Evolutionary conservation across 2,888 invertebrate species (phyloP), one percentile per base, ranked within the genome.

Genomic region (Philopedon plagiatum): DNA sequence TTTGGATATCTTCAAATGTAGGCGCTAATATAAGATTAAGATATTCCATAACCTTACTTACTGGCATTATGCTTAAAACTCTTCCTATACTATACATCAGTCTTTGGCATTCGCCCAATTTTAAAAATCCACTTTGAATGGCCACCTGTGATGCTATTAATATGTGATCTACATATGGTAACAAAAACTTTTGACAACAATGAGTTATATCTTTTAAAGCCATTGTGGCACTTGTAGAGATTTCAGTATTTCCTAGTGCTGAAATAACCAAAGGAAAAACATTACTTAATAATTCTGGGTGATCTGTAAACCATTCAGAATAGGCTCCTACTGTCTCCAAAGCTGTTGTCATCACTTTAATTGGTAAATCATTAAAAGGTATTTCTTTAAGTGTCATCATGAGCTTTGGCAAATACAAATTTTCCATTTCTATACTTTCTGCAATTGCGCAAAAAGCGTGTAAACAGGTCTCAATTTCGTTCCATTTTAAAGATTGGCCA

Each of bases 151-250:
- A 91, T 0, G 93, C 91, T 19, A 89, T 87, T 3, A 96, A 88
- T 69, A 97, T 90, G 70, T 93, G 92, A 21, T 91, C 91, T 0
- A 94, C 94, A 79, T 91, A 93, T 0, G 93, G 93, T 56, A 90
- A 89, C 77, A 97, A 89, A 82, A 92, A 91, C 58, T 90, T 84
- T 78, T 91, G 90, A 82, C 96, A 96, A 83, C 96, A 95, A 34
- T 93, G 88, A 32, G 94, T 92, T 39, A 98, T 89, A 81, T 96
- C 96, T 83, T 96, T 94, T 9, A 97, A 87, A 21, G 97, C 96
- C 84, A 96, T 90, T 2, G 96, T 96, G 0, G 95, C 93, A 65
- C 94, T 90, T 3, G 94, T 92, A 0, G 93, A 91, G 73, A 94
- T 92, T 26, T 91, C 88, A 0, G 90, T 86, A 76, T 91, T 89